Conservation (phyloP, 2,113 vertebrate genomes). For the Cathartes aura region DNA sequence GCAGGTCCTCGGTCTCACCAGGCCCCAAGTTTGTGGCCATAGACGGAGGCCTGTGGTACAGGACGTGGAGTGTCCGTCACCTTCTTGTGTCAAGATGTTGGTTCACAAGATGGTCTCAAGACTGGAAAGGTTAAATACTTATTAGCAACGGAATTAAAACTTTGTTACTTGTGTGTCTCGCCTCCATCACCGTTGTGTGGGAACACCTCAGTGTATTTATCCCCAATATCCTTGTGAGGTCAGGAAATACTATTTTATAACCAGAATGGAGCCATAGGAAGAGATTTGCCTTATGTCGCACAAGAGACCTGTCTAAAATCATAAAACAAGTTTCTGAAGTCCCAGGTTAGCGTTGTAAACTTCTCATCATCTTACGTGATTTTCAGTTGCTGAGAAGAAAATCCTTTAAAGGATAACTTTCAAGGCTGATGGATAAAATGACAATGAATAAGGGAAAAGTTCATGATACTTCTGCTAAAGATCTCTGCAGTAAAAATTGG, state of each 20-base stretch:
- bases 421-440: neutral
- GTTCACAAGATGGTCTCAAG: neutral
- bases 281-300: neutral
- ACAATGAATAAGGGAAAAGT: neutral
- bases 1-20: fast-evolving
- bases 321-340: neutral
- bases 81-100: fast-evolving
- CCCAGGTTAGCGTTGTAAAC: neutral
- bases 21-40: neutral
- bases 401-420: neutral
- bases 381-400: neutral
- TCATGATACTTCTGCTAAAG: neutral
- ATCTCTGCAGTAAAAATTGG: neutral
- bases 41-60: fast-evolving
- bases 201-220: neutral
- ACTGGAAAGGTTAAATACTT: neutral
- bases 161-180: neutral
- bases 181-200: fast-evolving
- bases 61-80: fast-evolving
- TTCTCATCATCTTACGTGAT: fast-evolving
- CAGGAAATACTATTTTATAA: neutral
- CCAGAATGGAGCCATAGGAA: neutral
- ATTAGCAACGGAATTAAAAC: neutral
- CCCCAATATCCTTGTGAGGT: neutral
- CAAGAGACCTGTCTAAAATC: neutral